Evolutionary conservation across 2,797 vertebrate genomes (phyloP).

Genomic region (Numenius phaeopus): DNA sequence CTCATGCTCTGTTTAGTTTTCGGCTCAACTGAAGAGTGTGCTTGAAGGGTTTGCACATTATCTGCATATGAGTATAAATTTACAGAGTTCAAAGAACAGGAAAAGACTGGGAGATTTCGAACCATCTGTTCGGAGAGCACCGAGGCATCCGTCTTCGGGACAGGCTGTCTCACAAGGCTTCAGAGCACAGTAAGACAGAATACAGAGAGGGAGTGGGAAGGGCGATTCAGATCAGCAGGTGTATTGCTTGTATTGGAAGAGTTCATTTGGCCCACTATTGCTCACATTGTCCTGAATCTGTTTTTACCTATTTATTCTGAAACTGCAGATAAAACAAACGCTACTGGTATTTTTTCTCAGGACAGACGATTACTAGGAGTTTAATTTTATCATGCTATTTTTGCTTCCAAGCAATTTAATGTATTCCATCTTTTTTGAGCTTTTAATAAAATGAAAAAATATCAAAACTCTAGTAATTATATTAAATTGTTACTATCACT

Average conservation of each 20-base stretch:
- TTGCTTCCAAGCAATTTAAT: not conserved
- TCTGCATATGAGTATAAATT: not conserved
- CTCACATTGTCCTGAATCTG: not conserved
- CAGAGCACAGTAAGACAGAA: not conserved
- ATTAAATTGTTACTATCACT: not conserved
- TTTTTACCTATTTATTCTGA: not conserved
- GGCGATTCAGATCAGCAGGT: not conserved
- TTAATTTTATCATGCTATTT: not conserved
- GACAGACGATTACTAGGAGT: not conserved
- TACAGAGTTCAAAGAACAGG: not conserved
- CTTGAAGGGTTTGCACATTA: not conserved
- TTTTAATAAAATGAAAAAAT: not conserved
- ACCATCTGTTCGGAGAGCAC: not conserved
- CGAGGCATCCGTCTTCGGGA: accelerated
- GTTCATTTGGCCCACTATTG: not conserved
- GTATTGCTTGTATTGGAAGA: not conserved
- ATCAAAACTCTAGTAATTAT: not conserved
- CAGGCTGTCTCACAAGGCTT: not conserved
- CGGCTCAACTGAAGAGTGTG: not conserved
- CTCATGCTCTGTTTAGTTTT: not conserved
- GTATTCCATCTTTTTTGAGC: not conserved
- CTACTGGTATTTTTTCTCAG: not conserved
- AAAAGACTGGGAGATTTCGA: not conserved
- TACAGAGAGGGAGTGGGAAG: not conserved
- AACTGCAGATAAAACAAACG: not conserved